A percentile compares a stretch with the other conserved stretches of the same genome.
Evolutionary conservation across 2,113 vertebrate genomes (phyloP).

Genomic region (Colistium nudipinnis): DNA sequence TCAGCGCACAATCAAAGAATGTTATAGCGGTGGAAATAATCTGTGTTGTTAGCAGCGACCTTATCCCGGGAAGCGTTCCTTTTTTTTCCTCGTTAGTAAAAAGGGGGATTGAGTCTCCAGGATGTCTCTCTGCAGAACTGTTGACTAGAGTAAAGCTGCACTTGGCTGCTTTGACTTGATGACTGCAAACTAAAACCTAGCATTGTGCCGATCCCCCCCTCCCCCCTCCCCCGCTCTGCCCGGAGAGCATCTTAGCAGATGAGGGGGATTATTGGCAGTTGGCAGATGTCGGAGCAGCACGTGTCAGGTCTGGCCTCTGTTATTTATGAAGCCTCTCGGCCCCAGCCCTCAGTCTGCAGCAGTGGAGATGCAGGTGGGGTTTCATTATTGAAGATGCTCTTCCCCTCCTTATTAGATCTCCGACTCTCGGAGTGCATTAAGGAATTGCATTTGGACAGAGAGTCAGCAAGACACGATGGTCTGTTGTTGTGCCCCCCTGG

Average conservation of each 20-base stretch:
- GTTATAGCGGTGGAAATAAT: background rate
- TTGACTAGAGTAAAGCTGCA: constrained; percentile 47
- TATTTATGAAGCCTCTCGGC: constrained; percentile 76
- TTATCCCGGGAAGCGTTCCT: constrained; percentile 12
- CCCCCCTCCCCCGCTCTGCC: constrained; percentile 35
- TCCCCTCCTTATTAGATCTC: constrained; percentile 80
- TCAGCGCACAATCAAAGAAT: background rate
- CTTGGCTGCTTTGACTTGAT: constrained; percentile 52
- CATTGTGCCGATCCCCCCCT: constrained; percentile 18
- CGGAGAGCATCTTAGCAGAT: constrained; percentile 64
- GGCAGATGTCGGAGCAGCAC: constrained; percentile 67
- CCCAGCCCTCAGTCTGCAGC: constrained; percentile 63
- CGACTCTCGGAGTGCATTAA: constrained; percentile 78
- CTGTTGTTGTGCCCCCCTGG: constrained; percentile 39
- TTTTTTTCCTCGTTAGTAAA: constrained; percentile 19
- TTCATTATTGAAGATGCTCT: constrained; percentile 79
- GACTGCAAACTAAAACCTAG: constrained; percentile 51
- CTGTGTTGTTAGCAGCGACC: constrained; percentile 1
- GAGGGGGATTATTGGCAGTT: constrained; percentile 74
- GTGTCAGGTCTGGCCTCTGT: constrained; percentile 70
- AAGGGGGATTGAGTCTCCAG: constrained; percentile 25
- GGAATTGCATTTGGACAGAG: constrained; percentile 74
- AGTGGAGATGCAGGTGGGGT: constrained; percentile 73
- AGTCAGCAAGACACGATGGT: constrained; percentile 59
- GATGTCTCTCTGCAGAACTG: constrained; percentile 37